Conservation (phyloP, 2,113 vertebrate genomes). For the Cyanocitta stelleri region DNA sequence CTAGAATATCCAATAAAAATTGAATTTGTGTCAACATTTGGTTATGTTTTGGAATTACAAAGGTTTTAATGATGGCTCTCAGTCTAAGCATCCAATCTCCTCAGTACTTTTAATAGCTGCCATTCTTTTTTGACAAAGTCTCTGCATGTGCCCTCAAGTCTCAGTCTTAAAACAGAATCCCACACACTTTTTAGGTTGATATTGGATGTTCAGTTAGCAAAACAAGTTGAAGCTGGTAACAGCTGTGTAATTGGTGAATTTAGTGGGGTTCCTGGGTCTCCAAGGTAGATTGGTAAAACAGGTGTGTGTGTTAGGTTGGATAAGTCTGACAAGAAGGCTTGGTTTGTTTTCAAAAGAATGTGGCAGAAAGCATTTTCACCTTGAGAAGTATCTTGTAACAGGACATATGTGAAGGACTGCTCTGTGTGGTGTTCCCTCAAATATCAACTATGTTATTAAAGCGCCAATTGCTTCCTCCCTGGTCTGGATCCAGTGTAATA, state of each 20-base stretch:
- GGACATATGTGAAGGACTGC: fast-evolving
- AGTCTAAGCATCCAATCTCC: not conserved
- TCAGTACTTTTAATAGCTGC: not conserved
- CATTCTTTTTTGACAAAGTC: not conserved
- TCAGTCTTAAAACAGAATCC: not conserved
- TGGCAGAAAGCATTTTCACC: not conserved
- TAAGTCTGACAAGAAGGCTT: not conserved
- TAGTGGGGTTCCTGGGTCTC: fast-evolving
- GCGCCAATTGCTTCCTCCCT: not conserved
- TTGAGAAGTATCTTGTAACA: not conserved
- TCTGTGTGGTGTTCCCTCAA: not conserved
- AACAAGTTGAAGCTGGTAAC: not conserved
- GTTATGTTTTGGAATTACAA: not conserved
- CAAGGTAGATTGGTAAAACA: not conserved
- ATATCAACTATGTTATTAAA: not conserved
- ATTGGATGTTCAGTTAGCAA: not conserved
- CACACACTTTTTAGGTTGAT: not conserved
- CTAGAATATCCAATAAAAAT: not conserved
- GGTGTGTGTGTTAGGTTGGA: not conserved
- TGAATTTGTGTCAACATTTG: not conserved
- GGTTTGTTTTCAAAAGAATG: not conserved
- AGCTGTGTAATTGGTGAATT: not conserved
- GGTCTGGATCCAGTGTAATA: not conserved
- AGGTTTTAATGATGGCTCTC: not conserved
- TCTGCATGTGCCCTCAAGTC: not conserved